Evolutionary conservation across 1,140 invertebrate species (phyloP), one percentile per base, ranked within the genome.

Genomic region (Bombus picipes): DNA sequence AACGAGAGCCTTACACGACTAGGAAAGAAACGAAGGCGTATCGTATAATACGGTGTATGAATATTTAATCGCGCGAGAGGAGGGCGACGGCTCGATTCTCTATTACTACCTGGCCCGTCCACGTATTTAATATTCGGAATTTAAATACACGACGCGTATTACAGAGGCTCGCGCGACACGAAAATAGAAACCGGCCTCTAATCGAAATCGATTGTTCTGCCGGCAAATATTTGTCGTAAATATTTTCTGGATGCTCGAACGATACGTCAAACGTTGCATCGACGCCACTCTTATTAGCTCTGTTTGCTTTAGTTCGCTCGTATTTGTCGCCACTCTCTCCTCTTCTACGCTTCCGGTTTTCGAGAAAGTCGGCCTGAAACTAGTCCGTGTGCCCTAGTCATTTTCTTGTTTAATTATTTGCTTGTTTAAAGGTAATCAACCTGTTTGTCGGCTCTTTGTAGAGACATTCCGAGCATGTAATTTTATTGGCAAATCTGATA

Each of bases 171-270:
- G 39, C 22, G 22, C 10, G 41, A n/a, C 2, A 68, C 77, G 68
- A 57, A 81, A 81, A 81, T 57, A 39, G 66, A 57, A 53, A 28
- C 34, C 28, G 9, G 68, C 68, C 80, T 62, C 53, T 74, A 74
- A 81, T 81, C 80, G 80, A 81, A 62, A 81, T 81, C 80, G 80
- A 81, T 73, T 74, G 70, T 81, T 81, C 70, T 71, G 70, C 18
- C n/a, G n/a, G 70, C n/a, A 81, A 81, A 81, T 70, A 81, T 81
- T 81, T 81, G 53, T 74, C 53, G 80, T 73, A 81, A 81, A 81
- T 74, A 81, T 81, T 81, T 81, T 71, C 80, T 41, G 53, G 70
- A 74, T 81, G 71, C 53, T 73, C 70, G 47, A 74, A n/a, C 41
- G 77, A 66, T 66, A 79, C 77, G 77, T 39, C 39, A 37, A 72